Conservation (phyloP, 2,797 vertebrate species). For the Molossus alvarezi region DNA sequence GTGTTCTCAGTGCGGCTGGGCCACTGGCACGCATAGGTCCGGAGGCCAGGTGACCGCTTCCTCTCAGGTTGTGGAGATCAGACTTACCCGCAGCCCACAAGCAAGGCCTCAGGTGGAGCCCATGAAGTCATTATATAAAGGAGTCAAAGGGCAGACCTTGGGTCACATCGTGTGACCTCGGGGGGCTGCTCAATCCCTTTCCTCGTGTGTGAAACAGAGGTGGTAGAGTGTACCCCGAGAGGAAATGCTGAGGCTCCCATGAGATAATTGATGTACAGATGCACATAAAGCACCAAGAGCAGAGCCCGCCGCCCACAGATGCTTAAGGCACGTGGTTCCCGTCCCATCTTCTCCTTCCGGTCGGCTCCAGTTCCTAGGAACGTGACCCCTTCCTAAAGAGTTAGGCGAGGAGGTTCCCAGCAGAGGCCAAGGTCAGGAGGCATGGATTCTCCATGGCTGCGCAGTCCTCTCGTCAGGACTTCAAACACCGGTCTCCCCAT, state of each 20-base stretch:
- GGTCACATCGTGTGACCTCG: fast-evolving
- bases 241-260: neutral
- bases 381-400: neutral
- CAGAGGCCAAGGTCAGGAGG: conserved; percentile 34
- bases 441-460: neutral
- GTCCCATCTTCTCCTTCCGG: neutral
- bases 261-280: fast-evolving
- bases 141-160: neutral
- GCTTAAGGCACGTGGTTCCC: neutral
- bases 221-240: neutral
- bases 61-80: neutral
- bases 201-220: neutral
- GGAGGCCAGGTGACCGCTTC: neutral
- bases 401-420: too few relatives aligned
- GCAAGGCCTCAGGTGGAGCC: neutral
- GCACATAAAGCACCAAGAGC: neutral
- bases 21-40: fast-evolving
- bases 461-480: neutral
- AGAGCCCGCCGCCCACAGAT: neutral
- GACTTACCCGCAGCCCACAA: neutral
- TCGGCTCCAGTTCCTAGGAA: neutral
- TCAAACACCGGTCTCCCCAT: neutral
- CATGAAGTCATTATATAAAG: fast-evolving
- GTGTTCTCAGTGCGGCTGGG: fast-evolving
- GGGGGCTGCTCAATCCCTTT: neutral